phyloP scores from a whole-genome alignment of 2,113 vertebrate species.

The Epinephelus moara region DNA sequence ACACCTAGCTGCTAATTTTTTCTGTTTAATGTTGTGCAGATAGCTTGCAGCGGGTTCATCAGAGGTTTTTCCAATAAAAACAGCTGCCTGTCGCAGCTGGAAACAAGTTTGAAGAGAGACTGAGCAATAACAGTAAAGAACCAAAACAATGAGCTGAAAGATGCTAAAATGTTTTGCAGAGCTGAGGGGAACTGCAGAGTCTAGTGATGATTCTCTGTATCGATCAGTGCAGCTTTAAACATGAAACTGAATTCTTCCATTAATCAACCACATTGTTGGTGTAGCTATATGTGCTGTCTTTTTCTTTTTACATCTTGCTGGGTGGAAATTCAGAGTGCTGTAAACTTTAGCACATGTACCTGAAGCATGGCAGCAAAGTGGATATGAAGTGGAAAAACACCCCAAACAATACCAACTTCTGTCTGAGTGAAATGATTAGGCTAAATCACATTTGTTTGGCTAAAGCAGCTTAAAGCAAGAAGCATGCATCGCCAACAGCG shows the following conservation, averaged over 20 bases:
- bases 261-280: not conserved
- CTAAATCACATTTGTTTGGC: conserved; percentile 83
- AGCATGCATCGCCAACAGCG: conserved; percentile 67
- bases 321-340: not conserved
- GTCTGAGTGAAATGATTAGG: conserved; percentile 83
- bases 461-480: conserved; percentile 83
- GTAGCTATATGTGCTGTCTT: not conserved
- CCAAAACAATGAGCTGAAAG: conserved; percentile 28
- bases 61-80: not conserved
- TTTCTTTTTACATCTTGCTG: not conserved
- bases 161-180: conserved; percentile 4
- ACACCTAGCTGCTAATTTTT: not conserved
- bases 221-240: conserved; percentile 1
- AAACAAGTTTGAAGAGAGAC: not conserved
- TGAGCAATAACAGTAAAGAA: conserved; percentile 28
- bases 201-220: not conserved
- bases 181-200: not conserved
- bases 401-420: conserved; percentile 80
- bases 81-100: not conserved
- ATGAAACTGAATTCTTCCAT: not conserved
- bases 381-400: conserved; percentile 70
- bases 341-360: conserved; percentile 18
- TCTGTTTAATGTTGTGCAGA: not conserved
- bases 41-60: not conserved
- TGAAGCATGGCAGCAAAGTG: conserved; percentile 23